Conservation (phyloP, 2,888 invertebrate genomes). For the Phaedon cochleariae region DNA sequence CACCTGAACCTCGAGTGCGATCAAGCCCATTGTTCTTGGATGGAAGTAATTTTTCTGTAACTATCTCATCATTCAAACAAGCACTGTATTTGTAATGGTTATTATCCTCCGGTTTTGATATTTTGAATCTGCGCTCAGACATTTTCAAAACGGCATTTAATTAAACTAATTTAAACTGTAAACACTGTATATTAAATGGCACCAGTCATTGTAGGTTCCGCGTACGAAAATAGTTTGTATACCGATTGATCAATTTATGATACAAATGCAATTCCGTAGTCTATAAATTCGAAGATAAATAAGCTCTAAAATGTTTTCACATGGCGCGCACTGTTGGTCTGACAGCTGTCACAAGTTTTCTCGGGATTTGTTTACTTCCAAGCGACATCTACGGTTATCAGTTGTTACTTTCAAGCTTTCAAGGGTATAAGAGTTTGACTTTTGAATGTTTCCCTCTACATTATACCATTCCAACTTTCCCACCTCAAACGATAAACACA, state of each 20-base stretch:
- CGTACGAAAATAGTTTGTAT: neutral
- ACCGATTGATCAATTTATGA: neutral
- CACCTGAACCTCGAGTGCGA: conserved; percentile 35
- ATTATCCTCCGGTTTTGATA: conserved; percentile 68
- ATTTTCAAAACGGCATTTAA: conserved; percentile 60
- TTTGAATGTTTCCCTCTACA: conserved; percentile 16
- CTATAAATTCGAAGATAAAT: conserved; percentile 30
- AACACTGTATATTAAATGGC: neutral
- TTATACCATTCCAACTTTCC: neutral
- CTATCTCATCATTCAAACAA: conserved; percentile 53
- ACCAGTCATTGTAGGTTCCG: neutral
- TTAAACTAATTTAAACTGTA: conserved; percentile 25
- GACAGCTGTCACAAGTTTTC: conserved; percentile 42
- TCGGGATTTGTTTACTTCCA: conserved; percentile 40
- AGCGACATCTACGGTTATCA: conserved; percentile 41
- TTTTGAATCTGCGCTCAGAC: conserved; percentile 69
- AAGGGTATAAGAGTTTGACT: neutral
- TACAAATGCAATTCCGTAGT: conserved; percentile 15
- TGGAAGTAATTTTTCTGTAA: conserved; percentile 51
- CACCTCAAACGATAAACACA: neutral
- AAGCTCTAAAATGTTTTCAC: conserved; percentile 31
- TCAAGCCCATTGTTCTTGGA: conserved; percentile 36
- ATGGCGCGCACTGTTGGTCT: conserved; percentile 47
- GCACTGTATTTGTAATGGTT: conserved; percentile 64
- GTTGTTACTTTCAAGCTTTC: neutral